Base-by-base conservation (phyloP, 2,888 invertebrate species). In the Spodoptera littoralis region DNA sequence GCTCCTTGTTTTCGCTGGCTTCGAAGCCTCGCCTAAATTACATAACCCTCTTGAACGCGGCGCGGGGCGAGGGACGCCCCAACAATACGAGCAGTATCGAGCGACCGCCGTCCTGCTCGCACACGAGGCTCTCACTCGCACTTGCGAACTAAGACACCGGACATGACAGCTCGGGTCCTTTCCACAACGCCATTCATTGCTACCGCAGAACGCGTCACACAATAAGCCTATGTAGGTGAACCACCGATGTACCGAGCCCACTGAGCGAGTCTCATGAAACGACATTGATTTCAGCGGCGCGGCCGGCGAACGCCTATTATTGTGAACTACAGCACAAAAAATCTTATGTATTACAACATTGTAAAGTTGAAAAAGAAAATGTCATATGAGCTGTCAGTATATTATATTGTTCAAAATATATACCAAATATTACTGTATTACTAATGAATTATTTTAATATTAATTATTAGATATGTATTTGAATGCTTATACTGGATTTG, bases 31-130 rank as follows among this genome's bases (percentile, higher is more conserved):
- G 57, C 70, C 78, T 72, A 79, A 80, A 79, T 79, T 79, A 88
- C 82, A 87, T 87, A 87, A 88, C 83, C 80, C 77, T 77, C 79
- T 81, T 78, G 76, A 78, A 73, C 60, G 76, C 65, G 73, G 76
- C 70, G 79, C 77, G 81, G 84, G 83, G 82, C 69, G 79, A 66
- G 78, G 83, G 84, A 83, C 83, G 84, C 86, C 89, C 88, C 83
- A 80, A 84, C 86, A 77, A 81, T 84, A 82, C 83, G 84, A 83
- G 88, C 88, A 84, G 86, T 90, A 89, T 89, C 88, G 90, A 90
- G 86, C 90, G 89, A 76, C 79, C 53, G 53, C 68, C 71, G 60
- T 85, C 87, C 73, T 84, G 41, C 76, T 88, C 87, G 44, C 78
- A 70, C 67, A 22, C 55, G 42, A 11, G 12, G 24, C 30, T 36